Evolutionary conservation across 2,113 vertebrate genomes (phyloP).

Genomic region (Ceyx margarethae): DNA sequence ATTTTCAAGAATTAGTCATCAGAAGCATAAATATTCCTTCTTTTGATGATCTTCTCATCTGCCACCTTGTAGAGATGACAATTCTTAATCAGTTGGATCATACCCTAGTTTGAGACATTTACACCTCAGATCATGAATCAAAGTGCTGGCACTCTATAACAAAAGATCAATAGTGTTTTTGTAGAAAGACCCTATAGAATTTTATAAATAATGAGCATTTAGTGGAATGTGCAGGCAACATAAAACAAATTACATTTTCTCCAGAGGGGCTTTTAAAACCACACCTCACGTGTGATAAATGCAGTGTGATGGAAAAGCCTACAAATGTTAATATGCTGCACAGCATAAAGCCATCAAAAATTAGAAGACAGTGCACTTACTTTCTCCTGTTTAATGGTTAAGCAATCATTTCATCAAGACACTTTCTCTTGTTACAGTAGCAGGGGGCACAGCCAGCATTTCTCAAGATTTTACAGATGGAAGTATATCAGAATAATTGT

Average conservation of each 20-base stretch:
- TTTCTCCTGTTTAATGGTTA: not conserved
- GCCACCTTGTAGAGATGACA: not conserved
- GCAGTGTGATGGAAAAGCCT: not conserved
- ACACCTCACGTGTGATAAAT: conserved; percentile 48
- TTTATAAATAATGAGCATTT: conserved; percentile 67
- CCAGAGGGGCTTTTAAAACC: conserved; percentile 53
- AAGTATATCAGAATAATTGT: not conserved
- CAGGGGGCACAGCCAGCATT: not conserved
- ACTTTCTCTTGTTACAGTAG: not conserved
- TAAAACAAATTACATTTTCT: conserved; percentile 55
- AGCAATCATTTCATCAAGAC: not conserved
- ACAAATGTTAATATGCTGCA: not conserved
- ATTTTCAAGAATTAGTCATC: not conserved
- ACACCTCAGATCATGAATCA: conserved; percentile 52
- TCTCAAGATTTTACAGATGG: not conserved
- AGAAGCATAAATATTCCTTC: not conserved
- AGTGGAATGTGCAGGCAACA: conserved; percentile 47
- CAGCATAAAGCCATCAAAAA: not conserved
- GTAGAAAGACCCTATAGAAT: conserved; percentile 50
- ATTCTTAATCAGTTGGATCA: conserved; percentile 7
- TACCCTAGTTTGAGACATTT: conserved; percentile 16
- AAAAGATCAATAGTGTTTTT: conserved; percentile 55
- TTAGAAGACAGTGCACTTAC: not conserved
- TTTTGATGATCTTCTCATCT: not conserved
- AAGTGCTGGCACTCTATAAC: conserved; percentile 32